Percentiles rank a stretch among this genome's conserved stretches.
phyloP scores from a whole-genome alignment of 92 coral and sea anemone species.

The Hydrozoanthus gracilis region DNA sequence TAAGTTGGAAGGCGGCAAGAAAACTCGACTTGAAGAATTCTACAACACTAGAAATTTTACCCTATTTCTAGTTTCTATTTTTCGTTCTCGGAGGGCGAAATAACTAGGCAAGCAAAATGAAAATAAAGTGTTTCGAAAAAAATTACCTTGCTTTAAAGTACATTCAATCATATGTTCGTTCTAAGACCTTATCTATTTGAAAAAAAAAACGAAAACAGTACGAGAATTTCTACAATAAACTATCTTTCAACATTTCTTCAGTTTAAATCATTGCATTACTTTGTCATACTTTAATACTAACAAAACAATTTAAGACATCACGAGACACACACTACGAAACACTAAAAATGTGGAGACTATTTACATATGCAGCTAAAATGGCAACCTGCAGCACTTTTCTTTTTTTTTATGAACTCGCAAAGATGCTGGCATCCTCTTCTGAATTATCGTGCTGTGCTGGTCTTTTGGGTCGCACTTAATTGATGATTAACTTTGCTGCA shows the following conservation, averaged over 20 bases:
- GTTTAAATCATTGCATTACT: not conserved
- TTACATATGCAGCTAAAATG: conserved; percentile 30
- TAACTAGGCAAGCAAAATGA: not conserved
- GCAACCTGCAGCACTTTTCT: not conserved
- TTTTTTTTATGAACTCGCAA: not conserved
- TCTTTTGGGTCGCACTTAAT: not conserved
- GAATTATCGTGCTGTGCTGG: conserved; percentile 34
- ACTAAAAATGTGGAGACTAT: conserved; percentile 9
- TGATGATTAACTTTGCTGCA: not conserved
- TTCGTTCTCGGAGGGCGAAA: conserved; percentile 6
- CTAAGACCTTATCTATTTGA: not conserved
- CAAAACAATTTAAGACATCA: not conserved
- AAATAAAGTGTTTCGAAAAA: conserved; percentile 10
- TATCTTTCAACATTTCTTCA: not conserved
- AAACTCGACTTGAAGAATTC: not conserved
- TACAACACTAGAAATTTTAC: not conserved
- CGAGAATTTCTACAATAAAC: not conserved
- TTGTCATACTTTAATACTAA: not conserved
- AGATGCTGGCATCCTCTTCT: not conserved
- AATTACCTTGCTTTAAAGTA: not conserved
- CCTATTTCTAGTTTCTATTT: not conserved
- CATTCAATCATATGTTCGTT: not conserved
- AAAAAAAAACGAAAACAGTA: conserved; percentile 2
- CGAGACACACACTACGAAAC: not conserved
- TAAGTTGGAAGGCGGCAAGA: not conserved